Conservation (phyloP, 2,797 vertebrate genomes). For the Neostethus bicornis region DNA sequence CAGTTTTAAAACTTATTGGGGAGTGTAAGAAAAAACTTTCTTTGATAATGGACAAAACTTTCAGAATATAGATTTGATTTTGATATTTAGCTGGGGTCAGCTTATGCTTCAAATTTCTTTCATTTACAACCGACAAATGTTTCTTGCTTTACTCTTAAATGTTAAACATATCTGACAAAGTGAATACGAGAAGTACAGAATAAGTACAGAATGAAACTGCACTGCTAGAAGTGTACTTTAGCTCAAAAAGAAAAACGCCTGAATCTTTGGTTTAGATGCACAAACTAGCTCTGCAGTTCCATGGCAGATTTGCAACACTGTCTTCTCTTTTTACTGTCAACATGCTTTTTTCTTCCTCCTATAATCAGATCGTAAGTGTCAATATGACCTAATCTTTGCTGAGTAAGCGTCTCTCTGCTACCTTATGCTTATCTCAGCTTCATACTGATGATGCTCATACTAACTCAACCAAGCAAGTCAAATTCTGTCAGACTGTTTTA, state of each 20-base stretch:
- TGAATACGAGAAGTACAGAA: neutral
- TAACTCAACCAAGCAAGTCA: neutral
- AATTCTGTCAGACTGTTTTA: neutral
- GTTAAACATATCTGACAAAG: neutral
- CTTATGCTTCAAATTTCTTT: too few relatives aligned
- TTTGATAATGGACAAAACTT: too few relatives aligned
- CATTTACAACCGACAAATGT: too few relatives aligned
- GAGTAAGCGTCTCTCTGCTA: neutral
- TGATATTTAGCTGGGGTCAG: too few relatives aligned
- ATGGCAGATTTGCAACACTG: neutral
- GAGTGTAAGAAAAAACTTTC: too few relatives aligned
- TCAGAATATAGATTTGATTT: too few relatives aligned
- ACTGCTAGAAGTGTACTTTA: neutral
- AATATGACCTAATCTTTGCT: neutral
- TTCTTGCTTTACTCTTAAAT: too few relatives aligned
- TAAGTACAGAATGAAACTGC: neutral
- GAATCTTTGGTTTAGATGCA: neutral
- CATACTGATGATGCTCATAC: neutral
- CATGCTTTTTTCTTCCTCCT: neutral
- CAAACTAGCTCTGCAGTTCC: neutral
- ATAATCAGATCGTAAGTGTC: constrained; percentile 1
- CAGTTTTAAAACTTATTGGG: too few relatives aligned
- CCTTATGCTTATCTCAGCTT: neutral
- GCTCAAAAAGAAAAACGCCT: neutral
- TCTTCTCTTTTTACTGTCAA: neutral